A percentile compares a stretch with the other conserved stretches of the same genome.
phyloP scores from a whole-genome alignment of 2,113 vertebrate genomes.

The Phodopus roborovskii region DNA sequence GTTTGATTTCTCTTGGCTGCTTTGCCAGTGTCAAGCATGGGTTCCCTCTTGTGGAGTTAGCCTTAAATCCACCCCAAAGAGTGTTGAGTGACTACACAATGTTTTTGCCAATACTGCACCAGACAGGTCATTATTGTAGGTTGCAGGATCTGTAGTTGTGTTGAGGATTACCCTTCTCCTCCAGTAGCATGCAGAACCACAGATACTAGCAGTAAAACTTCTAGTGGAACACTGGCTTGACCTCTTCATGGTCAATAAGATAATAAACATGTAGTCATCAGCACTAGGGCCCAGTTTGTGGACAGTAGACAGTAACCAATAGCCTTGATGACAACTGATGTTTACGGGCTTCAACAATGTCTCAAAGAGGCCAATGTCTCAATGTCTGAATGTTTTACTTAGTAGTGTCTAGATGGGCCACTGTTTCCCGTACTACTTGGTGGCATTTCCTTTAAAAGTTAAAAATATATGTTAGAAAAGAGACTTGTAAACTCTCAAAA shows the following conservation, averaged over 20 bases:
- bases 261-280: neutral
- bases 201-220: too few species aligned
- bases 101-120: neutral
- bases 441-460: neutral
- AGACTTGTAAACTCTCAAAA: neutral
- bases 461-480: neutral
- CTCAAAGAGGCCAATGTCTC: neutral
- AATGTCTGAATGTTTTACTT: neutral
- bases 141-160: neutral
- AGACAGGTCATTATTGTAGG: neutral
- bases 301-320: neutral
- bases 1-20: neutral
- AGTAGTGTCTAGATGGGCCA: neutral
- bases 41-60: neutral
- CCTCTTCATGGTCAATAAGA: neutral
- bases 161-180: neutral
- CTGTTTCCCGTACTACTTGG: neutral
- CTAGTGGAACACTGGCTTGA: neutral
- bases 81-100: neutral
- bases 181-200: neutral
- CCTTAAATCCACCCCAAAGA: neutral
- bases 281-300: neutral
- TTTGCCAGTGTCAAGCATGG: neutral
- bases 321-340: neutral
- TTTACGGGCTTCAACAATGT: neutral